Base-by-base conservation (phyloP, 2,113 vertebrate species). In the Hyla sarda region DNA sequence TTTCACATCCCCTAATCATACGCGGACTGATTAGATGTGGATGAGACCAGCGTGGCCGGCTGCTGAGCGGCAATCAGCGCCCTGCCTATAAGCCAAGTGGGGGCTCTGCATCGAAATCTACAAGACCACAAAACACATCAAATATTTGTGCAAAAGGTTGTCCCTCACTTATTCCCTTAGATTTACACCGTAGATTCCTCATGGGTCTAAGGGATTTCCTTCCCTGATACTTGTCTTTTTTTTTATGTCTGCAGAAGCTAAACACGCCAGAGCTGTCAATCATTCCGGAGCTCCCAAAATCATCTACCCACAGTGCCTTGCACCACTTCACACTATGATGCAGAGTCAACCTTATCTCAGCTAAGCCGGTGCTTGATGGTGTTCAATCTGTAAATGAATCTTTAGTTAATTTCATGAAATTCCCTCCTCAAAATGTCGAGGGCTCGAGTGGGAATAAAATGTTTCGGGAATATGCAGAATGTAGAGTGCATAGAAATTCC, bases 1-100 rank as follows among this genome's bases (percentile, higher is more conserved):
- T 41, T 83, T 37, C 32, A 56, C 71, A 37, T 83, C 67, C 41
- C 82, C 67, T 83, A 83, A 73, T 58, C 82, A 73, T 73, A 52
- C 12, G 14, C 67, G 23, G 67, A 14, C 71, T 60, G 69, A 84
- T 84, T 84, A 84, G 32, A 75, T n/a, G 54, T 72, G 65, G 50
- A 32, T 75, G 60, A 84, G 47, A 74, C 28, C 52, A 41, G 82
- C 82, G 12, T 60, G 41, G 37, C 34, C 9, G 48, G 12, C 65
- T 67, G 67, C 82, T 52, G 47, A 14, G 52, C 58, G 30, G 82
- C 50, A 84, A 84, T 84, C 82, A 84, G 32, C 54, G 25, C 19
- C 32, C 52, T 54, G 34, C 71, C 82, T 84, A 82, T 50, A 52
- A 82, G 16, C 37, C 65, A 52, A 30, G 81, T 52, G 47, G 65